A percentile compares a stretch with the other conserved stretches of the same genome.
phyloP scores from a whole-genome alignment of 1,140 invertebrate genomes.

The Drosophila triauraria region DNA sequence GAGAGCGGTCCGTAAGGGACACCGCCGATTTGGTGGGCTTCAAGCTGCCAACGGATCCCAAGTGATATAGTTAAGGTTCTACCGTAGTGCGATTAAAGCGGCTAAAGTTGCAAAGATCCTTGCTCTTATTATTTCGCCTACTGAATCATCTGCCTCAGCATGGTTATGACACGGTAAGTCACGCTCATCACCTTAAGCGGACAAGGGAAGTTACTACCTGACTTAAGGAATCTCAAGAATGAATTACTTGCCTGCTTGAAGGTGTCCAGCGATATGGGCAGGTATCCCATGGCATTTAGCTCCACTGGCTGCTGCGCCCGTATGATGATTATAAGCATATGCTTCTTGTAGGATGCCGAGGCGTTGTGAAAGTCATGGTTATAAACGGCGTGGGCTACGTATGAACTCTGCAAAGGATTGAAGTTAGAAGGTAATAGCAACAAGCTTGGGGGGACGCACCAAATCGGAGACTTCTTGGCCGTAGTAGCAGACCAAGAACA shows the following conservation, averaged over 20 bases:
- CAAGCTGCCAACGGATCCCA: conserved; percentile 93
- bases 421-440: not conserved
- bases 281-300: conserved; percentile 52
- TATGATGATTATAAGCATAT: conserved; percentile 51
- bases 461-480: conserved; percentile 50
- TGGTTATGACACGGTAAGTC: conserved; percentile 58
- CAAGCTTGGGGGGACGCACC: not conserved
- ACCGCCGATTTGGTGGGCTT: conserved; percentile 94
- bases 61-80: conserved; percentile 75
- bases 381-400: conserved; percentile 43
- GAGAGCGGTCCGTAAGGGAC: conserved; percentile 90
- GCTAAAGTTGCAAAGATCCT: conserved; percentile 8
- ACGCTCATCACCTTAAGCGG: conserved; percentile 59
- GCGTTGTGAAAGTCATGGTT: conserved; percentile 59
- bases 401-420: conserved; percentile 19
- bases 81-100: conserved; percentile 49
- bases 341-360: conserved; percentile 57
- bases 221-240: not conserved
- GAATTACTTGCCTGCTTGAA: conserved; percentile 57
- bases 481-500: conserved; percentile 61
- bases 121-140: conserved; percentile 16
- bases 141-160: conserved; percentile 55
- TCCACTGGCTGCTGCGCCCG: conserved; percentile 49
- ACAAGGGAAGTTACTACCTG: no score
- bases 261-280: conserved; percentile 56